Evolutionary conservation across 2,888 invertebrate species (phyloP), one percentile per base, ranked within the genome.

Genomic region (Caenorhabditis parvicauda): DNA sequence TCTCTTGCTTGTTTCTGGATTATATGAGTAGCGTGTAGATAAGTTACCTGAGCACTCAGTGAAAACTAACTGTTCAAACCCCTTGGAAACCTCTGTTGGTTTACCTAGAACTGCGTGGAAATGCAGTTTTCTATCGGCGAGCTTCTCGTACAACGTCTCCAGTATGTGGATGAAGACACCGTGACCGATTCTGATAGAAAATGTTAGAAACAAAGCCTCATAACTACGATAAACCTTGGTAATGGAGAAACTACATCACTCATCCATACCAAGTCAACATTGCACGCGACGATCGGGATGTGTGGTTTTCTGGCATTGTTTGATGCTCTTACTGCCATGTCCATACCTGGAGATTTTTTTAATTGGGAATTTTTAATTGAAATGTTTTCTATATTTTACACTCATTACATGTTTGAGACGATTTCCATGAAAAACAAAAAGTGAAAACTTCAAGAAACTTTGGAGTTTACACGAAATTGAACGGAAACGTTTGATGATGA

Each of bases 261-360:
- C 83, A 87, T 87, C 87, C 87, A 88, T 49, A 87, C 82, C 43
- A 87, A 82, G 82, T 87, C 87, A 85, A 87, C 86, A 73, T 88
- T 88, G 74, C 87, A 87, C 0, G 87, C 87, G 55, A 88, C 81
- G n/a, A 88, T 80, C 29, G 88, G 87, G 64, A 88, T 83, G 79
- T 88, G 87, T 3, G 87, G 87, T 77, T 87, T 84, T 22, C 86
- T 85, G 63, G 85, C 70, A 12, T 46, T n/a, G n/a, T n/a, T n/a
- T n/a, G n/a, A n/a, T n/a, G n/a, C n/a, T n/a, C n/a, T n/a, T n/a
- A n/a, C n/a, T 44, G 71, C 68, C 28, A 80, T 79, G 28, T 47
- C 67, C 68, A 48, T 37, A 54, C 44, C 21, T 21, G 25, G 38
- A 3, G 32, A 9, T 19, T 46, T 29, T 24, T 5, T 17, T 14